A percentile compares a stretch with the other conserved stretches of the same genome.
Evolutionary conservation across 2,113 vertebrate genomes (phyloP).

Genomic region (Cisticola juncidis): DNA sequence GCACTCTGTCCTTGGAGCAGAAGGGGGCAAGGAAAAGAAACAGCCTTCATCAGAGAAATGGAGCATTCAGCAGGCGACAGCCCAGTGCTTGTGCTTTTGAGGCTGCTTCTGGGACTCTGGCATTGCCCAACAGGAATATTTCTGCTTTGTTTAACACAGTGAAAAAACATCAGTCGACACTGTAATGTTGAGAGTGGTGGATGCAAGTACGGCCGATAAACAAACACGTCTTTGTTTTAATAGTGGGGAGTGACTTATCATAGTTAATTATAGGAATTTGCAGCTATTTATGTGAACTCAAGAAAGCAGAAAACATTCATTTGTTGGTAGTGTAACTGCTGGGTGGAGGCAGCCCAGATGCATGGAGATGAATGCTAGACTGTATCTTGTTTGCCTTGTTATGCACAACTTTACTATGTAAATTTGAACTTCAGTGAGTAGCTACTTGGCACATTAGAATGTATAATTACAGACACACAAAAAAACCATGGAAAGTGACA

Average conservation of each 20-base stretch:
- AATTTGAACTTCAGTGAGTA: constrained; percentile 68
- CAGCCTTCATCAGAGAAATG: background rate
- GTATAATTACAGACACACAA: constrained; percentile 73
- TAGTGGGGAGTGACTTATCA: constrained; percentile 76
- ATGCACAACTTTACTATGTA: constrained; percentile 68
- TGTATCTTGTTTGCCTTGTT: constrained; percentile 74
- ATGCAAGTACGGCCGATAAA: constrained; percentile 72
- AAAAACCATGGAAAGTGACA: constrained; percentile 67
- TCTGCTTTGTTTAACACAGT: constrained; percentile 76
- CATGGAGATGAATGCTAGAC: constrained; percentile 62
- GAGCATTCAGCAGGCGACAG: constrained; percentile 3
- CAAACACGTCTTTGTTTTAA: constrained; percentile 82
- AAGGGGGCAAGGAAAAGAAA: background rate
- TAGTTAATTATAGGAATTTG: constrained; percentile 85
- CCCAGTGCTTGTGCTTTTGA: background rate
- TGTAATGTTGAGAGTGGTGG: constrained; percentile 69
- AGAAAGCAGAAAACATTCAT: constrained; percentile 83
- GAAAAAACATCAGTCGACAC: constrained; percentile 73
- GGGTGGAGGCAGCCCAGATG: constrained; percentile 73
- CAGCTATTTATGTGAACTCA: constrained; percentile 81
- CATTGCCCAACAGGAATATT: constrained; percentile 46
- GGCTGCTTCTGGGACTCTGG: constrained; percentile 26
- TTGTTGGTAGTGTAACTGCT: constrained; percentile 76
- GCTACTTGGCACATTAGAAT: constrained; percentile 58
- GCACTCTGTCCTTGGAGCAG: background rate